phyloP scores from a whole-genome alignment of 2,113 vertebrate species.

The Ochotona curzoniae region DNA sequence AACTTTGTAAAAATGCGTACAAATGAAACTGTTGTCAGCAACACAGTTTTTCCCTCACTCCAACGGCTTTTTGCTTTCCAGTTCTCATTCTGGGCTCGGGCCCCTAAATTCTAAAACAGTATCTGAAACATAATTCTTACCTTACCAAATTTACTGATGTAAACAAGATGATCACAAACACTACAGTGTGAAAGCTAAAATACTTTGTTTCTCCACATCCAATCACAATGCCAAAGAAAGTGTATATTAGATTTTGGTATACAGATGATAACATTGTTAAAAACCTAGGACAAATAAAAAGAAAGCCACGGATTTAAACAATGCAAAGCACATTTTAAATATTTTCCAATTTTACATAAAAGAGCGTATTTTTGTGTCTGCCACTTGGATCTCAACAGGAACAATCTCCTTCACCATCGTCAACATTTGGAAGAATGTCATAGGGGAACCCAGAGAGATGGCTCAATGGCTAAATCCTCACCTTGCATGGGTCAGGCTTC shows the following conservation, averaged over 20 bases:
- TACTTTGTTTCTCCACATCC: constrained; percentile 67
- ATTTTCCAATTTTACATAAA: background rate
- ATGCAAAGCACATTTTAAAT: background rate
- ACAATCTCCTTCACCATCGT: background rate
- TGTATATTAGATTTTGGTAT: constrained; percentile 70
- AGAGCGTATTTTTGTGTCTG: background rate
- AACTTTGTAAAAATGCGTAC: too few species aligned
- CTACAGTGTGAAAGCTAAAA: background rate
- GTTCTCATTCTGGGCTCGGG: constrained; percentile 4
- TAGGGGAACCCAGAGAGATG: too few species aligned
- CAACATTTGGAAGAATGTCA: background rate
- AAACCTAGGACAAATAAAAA: constrained; percentile 65
- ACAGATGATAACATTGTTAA: constrained; percentile 62
- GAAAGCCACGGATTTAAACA: constrained; percentile 15
- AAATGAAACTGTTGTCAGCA: background rate
- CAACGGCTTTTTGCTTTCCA: background rate
- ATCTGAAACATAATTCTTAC: constrained; percentile 65
- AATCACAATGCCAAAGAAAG: constrained; percentile 78
- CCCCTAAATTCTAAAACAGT: constrained; percentile 40
- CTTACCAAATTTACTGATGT: constrained; percentile 63
- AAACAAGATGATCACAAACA: constrained; percentile 66
- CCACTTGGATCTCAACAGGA: background rate
- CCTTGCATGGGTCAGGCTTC: too few species aligned
- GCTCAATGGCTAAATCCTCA: too few species aligned
- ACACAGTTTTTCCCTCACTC: background rate